Conservation (phyloP, 2,113 vertebrate species). For the Ptilorrhoa leucosticta region DNA sequence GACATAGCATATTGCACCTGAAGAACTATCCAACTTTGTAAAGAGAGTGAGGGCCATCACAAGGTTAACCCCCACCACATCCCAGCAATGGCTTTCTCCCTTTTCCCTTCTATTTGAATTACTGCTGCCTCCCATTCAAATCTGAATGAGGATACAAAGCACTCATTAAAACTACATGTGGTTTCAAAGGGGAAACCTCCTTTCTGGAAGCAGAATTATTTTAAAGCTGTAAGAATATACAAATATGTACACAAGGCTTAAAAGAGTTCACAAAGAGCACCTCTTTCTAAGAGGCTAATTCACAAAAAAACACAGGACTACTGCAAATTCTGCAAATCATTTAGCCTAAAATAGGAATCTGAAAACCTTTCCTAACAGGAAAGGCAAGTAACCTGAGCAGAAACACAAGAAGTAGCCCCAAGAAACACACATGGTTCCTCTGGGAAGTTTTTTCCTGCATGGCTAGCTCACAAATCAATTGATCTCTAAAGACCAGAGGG, state of each 20-base stretch:
- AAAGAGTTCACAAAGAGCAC: neutral
- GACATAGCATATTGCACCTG: slow-evolving; percentile 52
- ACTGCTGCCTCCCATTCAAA: neutral
- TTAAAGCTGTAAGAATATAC: neutral
- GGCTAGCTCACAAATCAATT: neutral
- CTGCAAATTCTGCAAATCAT: neutral
- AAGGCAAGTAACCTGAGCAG: neutral
- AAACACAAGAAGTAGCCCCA: neutral
- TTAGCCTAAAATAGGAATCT: neutral
- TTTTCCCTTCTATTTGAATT: neutral
- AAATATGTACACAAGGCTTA: neutral
- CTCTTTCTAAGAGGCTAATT: neutral
- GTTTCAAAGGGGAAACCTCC: neutral
- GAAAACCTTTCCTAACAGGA: neutral
- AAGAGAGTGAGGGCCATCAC: neutral
- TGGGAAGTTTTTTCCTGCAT: neutral
- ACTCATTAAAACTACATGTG: neutral
- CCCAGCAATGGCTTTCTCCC: neutral
- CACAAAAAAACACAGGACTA: neutral
- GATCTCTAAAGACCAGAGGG: neutral
- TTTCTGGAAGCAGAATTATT: neutral
- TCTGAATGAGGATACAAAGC: neutral
- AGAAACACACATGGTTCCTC: neutral
- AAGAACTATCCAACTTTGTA: slow-evolving; percentile 15
- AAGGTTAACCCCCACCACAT: neutral